Percentiles rank a stretch among this genome's conserved stretches.
phyloP scores from a whole-genome alignment of 2,797 vertebrate genomes.

The Amniataba percoides region DNA sequence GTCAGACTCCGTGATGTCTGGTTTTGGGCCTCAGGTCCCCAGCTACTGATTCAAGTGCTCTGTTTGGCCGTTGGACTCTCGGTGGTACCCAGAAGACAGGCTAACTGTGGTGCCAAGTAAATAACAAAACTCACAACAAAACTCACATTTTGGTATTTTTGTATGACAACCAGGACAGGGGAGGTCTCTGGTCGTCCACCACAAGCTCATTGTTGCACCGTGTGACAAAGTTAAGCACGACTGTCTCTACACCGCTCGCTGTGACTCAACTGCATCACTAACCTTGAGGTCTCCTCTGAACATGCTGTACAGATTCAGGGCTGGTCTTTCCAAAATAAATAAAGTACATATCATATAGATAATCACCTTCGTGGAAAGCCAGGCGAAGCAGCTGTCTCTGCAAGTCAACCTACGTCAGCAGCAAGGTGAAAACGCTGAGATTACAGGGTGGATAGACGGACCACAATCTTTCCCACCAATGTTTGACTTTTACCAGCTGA shows the following conservation, averaged over 20 bases:
- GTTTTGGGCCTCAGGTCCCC: too few species aligned
- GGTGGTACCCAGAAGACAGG: too few species aligned
- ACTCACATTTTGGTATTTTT: too few species aligned
- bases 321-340: slow-evolving; percentile 53
- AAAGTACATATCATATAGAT: slow-evolving; percentile 55
- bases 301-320: slow-evolving; percentile 20
- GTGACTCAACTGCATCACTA: neutral
- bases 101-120: too few species aligned
- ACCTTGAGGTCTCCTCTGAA: slow-evolving; percentile 55
- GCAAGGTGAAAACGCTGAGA: slow-evolving; percentile 67
- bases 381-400: slow-evolving; percentile 55
- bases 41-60: too few species aligned
- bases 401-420: slow-evolving; percentile 61
- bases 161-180: too few species aligned
- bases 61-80: too few species aligned
- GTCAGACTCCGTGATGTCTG: too few species aligned
- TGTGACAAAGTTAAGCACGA: too few species aligned
- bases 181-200: too few species aligned
- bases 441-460: slow-evolving; percentile 46
- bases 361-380: slow-evolving; percentile 49
- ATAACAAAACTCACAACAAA: too few species aligned
- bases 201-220: too few species aligned
- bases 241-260: neutral
- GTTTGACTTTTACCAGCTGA: slow-evolving; percentile 52
- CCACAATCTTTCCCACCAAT: slow-evolving; percentile 59